Base-by-base conservation (phyloP, 92 coral and sea anemone species). In the Isaurus tuberculatus region DNA sequence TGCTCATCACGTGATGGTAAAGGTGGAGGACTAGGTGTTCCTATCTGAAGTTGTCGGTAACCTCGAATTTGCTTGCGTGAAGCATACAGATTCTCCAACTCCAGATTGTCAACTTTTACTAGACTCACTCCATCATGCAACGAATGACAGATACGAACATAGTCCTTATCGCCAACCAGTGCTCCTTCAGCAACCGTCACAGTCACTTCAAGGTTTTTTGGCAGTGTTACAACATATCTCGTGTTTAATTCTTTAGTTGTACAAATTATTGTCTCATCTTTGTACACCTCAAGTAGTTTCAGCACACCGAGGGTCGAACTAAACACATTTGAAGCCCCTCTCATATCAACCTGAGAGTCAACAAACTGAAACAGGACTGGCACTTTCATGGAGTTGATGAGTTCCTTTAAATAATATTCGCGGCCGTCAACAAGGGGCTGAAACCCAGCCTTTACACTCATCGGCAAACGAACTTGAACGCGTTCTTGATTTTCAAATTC, bases 351-450 rank as follows among this genome's bases (percentile, higher is more conserved):
- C 51, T 84, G 86, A 27, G 84, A 85, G 15, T 86, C 92, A 8
- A 87, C 81, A 74, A 97, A 97, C 86, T 97, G 98, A 65, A 97
- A 92, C 72, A 89, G 90, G 31, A 94, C 65, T 2, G 99, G 99
- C 37, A 61, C 42, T 23, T 83, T 83, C 70, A 80, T 53, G 40
- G 85, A 20, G 9, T 68, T 37, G 40, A 86, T 65, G 20, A 92
- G 84, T 31, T 94, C 99, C 77, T 91, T 88, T 42, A 97, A 84
- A 74, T 94, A 97, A 70, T 97, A 97, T 84, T 94, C 99, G 5
- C 91, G 92, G 2, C 99, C 99, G 74, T 97, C 98, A 22, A 89
- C 80, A 83, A 97, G 75, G 6, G 99, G 91, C 70, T 97, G 99
- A 58, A 97, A 97, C 4, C 97, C 97, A 0, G 99, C 99, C 5